Conservation (phyloP, 2,113 vertebrate species). For the Phodopus roborovskii region DNA sequence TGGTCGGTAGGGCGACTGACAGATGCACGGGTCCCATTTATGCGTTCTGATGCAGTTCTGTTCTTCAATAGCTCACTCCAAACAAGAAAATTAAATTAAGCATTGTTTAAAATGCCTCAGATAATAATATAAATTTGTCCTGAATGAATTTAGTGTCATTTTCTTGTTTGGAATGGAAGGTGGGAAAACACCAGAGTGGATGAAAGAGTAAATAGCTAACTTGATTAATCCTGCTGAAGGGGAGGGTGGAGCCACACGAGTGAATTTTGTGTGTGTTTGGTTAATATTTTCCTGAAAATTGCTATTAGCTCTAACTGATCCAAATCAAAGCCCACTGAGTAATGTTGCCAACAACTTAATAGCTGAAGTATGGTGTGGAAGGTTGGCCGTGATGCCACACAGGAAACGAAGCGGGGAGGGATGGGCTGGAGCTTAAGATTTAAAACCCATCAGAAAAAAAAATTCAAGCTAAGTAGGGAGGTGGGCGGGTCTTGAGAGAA, state of each 20-base stretch:
- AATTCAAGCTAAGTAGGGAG: neutral
- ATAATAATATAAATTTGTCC: slow-evolving; percentile 89
- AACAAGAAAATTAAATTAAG: slow-evolving; percentile 90
- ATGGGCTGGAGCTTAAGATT: neutral
- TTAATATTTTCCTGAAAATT: slow-evolving; percentile 90
- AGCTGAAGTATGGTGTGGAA: slow-evolving; percentile 61
- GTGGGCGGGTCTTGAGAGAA: neutral
- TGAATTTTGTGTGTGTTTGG: slow-evolving; percentile 88
- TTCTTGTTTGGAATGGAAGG: slow-evolving; percentile 88
- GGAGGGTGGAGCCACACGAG: slow-evolving; percentile 86
- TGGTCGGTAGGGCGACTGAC: slow-evolving; percentile 77
- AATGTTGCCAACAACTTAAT: slow-evolving; percentile 87
- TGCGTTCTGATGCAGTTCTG: slow-evolving; percentile 78
- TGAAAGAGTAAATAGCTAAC: slow-evolving; percentile 88
- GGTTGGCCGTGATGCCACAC: neutral
- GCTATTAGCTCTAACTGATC: slow-evolving; percentile 87
- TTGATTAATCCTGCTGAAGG: slow-evolving; percentile 89
- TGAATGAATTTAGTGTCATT: slow-evolving; percentile 91
- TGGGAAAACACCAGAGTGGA: slow-evolving; percentile 84
- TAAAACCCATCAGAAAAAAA: neutral
- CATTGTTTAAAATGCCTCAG: slow-evolving; percentile 87
- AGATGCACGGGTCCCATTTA: slow-evolving; percentile 77
- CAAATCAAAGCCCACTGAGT: slow-evolving; percentile 84
- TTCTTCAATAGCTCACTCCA: slow-evolving; percentile 85
- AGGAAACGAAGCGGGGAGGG: neutral